Percentiles rank a stretch among this genome's conserved stretches.
phyloP scores from a whole-genome alignment of 1,140 invertebrate genomes.

The Macrocentrus cingulum region DNA sequence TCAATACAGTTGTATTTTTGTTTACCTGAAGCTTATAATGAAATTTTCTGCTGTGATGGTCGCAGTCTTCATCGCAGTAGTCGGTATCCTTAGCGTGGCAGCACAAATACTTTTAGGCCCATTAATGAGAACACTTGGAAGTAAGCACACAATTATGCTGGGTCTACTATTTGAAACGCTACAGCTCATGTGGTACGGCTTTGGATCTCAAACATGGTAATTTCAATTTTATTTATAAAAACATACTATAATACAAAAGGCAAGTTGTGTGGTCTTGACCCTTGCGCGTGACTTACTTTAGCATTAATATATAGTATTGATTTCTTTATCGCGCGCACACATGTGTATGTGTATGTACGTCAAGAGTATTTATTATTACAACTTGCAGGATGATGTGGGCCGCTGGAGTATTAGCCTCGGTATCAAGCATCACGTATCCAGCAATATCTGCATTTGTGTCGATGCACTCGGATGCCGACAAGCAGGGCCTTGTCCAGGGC shows the following conservation, averaged over 20 bases:
- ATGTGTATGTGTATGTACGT: not conserved
- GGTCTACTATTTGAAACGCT: constrained; percentile 95
- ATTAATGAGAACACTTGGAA: constrained; percentile 88
- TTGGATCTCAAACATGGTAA: constrained; percentile 82
- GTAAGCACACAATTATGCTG: constrained; percentile 96
- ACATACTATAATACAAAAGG: not conserved
- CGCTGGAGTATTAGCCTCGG: constrained; percentile 91
- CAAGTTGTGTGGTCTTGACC: not conserved
- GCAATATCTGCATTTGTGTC: constrained; percentile 99
- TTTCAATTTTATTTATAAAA: constrained; percentile 27
- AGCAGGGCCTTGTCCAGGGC: constrained; percentile 97
- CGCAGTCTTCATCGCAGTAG: constrained; percentile 95
- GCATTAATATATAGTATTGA: too few species aligned
- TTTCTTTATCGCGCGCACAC: constrained; percentile 8
- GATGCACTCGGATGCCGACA: constrained; percentile 92
- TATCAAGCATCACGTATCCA: constrained; percentile 96
- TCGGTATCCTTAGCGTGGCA: constrained; percentile 94
- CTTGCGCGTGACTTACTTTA: too few species aligned
- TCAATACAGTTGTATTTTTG: constrained; percentile 99
- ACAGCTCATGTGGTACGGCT: constrained; percentile 96
- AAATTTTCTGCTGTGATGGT: constrained; percentile 94
- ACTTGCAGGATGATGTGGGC: constrained; percentile 96
- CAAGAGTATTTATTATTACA: constrained; percentile 17
- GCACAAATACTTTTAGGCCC: constrained; percentile 90
- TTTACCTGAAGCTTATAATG: constrained; percentile 98